These are phyloP conservation scores for Oxystoma pomonae DNA, from an alignment of 2,888 invertebrate species.

Conservation along the genomic window DNA sequence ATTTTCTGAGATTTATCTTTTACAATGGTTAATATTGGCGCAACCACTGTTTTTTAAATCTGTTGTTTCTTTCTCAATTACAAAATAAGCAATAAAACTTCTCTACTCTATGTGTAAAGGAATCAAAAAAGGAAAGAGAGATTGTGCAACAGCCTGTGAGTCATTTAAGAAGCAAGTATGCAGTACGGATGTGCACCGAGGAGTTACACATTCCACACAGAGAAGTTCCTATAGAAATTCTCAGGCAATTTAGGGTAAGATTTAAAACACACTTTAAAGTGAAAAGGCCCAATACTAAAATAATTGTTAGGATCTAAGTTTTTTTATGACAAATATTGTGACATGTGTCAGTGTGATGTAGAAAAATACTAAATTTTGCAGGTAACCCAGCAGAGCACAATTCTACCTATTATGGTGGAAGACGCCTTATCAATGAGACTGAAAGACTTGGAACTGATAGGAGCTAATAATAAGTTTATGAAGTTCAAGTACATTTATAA, in stretches of 20 bases:
- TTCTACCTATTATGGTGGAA: conserved; percentile 78
- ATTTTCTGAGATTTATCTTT: too few relatives aligned
- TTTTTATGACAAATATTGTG: too few relatives aligned
- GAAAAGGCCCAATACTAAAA: too few relatives aligned
- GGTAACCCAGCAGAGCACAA: conserved; percentile 37
- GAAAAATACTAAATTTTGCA: background rate
- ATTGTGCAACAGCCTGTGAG: conserved; percentile 56
- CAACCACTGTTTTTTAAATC: too few relatives aligned
- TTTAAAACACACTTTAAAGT: too few relatives aligned
- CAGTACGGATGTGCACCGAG: conserved; percentile 76
- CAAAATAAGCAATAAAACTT: too few relatives aligned
- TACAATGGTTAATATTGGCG: too few relatives aligned
- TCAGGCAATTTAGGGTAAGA: conserved; percentile 54
- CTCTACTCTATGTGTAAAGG: too few relatives aligned
- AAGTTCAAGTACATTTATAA: conserved; percentile 67
- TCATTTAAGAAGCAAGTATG: conserved; percentile 70
- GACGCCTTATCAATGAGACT: conserved; percentile 80
- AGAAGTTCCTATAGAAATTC: conserved; percentile 39
- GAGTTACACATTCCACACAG: conserved; percentile 39
- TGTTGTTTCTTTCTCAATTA: too few relatives aligned
- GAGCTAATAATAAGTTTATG: conserved; percentile 55
- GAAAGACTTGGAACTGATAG: conserved; percentile 68
- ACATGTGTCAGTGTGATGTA: too few relatives aligned
- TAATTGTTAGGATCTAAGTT: too few relatives aligned
- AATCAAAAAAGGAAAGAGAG: conserved; percentile 13